phyloP scores from a whole-genome alignment of 2,888 invertebrate genomes.

The Aphrophora alni region DNA sequence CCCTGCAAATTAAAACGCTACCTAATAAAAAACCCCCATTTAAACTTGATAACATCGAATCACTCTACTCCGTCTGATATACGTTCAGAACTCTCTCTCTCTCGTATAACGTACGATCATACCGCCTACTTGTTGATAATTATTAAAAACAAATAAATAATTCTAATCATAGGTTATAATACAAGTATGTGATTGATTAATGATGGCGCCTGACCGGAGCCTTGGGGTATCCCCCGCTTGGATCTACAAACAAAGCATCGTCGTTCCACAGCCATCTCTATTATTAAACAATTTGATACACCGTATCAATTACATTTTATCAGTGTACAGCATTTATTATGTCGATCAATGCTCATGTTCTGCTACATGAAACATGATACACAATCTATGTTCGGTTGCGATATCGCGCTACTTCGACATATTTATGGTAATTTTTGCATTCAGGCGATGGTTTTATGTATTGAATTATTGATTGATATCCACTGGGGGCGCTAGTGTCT shows the following conservation, averaged over 20 bases:
- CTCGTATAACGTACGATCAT: neutral
- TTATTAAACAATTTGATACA: conserved; percentile 9
- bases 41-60: neutral
- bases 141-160: conserved; percentile 6
- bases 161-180: neutral
- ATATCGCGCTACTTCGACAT: neutral
- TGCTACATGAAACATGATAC: neutral
- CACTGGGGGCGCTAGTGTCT: neutral
- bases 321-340: neutral
- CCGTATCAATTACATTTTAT: neutral
- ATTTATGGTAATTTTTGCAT: conserved; percentile 9
- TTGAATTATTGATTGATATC: neutral
- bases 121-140: conserved; percentile 2
- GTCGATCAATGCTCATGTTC: neutral
- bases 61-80: neutral
- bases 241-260: neutral
- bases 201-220: neutral
- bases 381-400: neutral
- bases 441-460: neutral
- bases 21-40: neutral
- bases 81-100: neutral
- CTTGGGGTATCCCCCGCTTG: neutral
- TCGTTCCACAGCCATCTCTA: neutral
- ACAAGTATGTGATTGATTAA: neutral
- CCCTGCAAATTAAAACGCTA: neutral